Conservation (phyloP, 2,797 vertebrate genomes). For the Streptopelia turtur region DNA sequence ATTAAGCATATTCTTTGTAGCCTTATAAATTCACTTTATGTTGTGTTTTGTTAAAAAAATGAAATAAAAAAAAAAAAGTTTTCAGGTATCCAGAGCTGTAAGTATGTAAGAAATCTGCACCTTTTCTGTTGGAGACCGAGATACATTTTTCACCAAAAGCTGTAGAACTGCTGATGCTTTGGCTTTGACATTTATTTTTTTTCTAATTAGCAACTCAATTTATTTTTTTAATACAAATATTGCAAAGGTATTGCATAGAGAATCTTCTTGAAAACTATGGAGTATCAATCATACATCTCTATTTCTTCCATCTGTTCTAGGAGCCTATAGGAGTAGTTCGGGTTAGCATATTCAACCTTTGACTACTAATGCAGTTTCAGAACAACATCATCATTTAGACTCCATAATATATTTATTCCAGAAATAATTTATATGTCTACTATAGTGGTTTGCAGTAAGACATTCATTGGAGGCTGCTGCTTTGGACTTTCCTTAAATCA, state of each 20-base stretch:
- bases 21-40: background rate
- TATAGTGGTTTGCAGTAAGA: background rate
- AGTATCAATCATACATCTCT: background rate
- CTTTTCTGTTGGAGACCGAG: background rate
- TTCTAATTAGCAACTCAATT: background rate
- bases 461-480: background rate
- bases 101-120: background rate
- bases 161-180: background rate
- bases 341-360: background rate
- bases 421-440: background rate
- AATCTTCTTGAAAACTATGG: background rate
- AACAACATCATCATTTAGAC: background rate
- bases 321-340: background rate
- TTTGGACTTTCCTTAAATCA: background rate
- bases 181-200: background rate
- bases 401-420: background rate
- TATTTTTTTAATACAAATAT: background rate
- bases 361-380: background rate
- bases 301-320: background rate
- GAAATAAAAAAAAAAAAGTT: background rate
- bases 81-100: background rate
- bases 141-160: background rate
- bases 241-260: background rate
- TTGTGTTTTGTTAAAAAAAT: background rate
- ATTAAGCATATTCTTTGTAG: background rate